These are phyloP conservation scores for Muntiacus reevesi DNA, from an alignment of 2,113 vertebrate species.

Conservation along the genomic window DNA sequence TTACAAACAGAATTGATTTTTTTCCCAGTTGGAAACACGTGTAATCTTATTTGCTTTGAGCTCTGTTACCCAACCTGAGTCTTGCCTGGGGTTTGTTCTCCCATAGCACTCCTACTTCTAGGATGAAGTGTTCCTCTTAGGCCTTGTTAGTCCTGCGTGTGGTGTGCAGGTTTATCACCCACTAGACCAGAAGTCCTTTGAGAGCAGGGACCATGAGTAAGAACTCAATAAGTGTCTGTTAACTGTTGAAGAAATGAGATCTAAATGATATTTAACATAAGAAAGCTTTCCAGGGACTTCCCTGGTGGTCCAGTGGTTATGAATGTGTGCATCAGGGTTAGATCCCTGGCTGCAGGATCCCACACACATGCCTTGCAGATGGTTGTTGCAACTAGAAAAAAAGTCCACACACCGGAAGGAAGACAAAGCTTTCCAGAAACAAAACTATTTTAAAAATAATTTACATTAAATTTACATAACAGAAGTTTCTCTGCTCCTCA, in stretches of 20 bases:
- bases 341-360: neutral
- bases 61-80: neutral
- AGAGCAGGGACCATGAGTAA: neutral
- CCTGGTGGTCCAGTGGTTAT: neutral
- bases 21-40: neutral
- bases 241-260: neutral
- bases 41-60: neutral
- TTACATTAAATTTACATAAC: neutral
- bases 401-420: neutral
- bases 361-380: neutral
- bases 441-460: neutral
- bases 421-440: neutral
- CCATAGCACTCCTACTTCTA: neutral
- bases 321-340: neutral
- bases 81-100: neutral
- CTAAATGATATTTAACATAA: neutral
- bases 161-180: neutral
- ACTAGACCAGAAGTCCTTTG: neutral
- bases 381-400: neutral
- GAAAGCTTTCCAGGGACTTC: neutral
- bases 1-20: neutral
- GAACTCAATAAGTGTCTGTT: neutral
- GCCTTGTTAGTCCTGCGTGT: neutral
- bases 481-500: neutral
- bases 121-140: accelerated